Conservation (phyloP, 2,797 vertebrate genomes). For the Microtus californicus region DNA sequence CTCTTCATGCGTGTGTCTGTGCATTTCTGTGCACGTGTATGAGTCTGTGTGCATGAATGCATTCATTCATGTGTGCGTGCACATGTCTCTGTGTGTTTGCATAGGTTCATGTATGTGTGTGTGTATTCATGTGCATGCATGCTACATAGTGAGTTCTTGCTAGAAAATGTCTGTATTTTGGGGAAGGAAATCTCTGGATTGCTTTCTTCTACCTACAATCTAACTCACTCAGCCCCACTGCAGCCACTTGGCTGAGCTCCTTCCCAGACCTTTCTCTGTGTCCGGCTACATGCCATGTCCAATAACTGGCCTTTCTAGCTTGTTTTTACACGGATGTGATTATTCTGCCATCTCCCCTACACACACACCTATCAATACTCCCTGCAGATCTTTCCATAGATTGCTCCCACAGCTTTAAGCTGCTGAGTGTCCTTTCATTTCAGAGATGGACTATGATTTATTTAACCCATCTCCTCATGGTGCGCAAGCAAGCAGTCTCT, state of each 20-base stretch:
- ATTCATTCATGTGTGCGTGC: not conserved
- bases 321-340: not conserved
- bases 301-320: not conserved
- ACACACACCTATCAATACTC: not conserved
- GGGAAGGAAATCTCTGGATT: not conserved
- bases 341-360: not conserved
- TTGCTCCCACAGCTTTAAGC: not conserved
- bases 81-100: not conserved
- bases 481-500: not conserved
- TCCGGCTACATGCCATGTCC: fast-evolving
- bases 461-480: not conserved
- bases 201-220: not conserved
- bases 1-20: not conserved
- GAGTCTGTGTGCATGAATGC: no score
- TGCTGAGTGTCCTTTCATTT: not conserved
- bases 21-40: not conserved
- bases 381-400: not conserved
- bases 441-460: not conserved
- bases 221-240: fast-evolving
- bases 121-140: no score
- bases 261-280: not conserved
- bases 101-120: not conserved
- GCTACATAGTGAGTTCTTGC: not conserved
- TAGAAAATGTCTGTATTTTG: not conserved
- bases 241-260: fast-evolving